Evolutionary conservation across 2,888 invertebrate genomes (phyloP), one percentile per base, ranked within the genome.

Genomic region (Leptarthrus brevirostris): DNA sequence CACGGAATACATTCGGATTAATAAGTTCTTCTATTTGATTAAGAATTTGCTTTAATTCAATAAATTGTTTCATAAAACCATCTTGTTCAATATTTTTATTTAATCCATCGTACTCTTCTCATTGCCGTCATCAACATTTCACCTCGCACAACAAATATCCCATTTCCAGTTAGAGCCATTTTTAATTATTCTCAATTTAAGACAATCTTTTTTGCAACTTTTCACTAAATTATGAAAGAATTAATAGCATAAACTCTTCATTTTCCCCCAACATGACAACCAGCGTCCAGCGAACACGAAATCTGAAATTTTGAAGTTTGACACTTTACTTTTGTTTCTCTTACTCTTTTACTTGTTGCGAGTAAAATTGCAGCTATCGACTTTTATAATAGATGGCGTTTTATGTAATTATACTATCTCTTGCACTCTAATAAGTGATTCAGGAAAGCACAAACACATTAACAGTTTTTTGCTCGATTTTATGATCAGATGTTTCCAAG

Each of bases 51-150:
- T 95, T 95, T 70, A 98, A 87, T 80, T 95, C 93, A 80, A 93
- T 91, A 80, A 98, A 94, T 75, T 92, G 92, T 84, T 92, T 91
- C 86, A 96, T 89, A 30, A 98, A 86, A 5, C 91, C 90, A 84
- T 97, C 97, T 80, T 93, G 92, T 80, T 97, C 96, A 79, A 95
- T 95, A 80, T 94, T n/a, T 22, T 52, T 52, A 2, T n/a, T 22
- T 49, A 16, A 20, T 84, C 85, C 85, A 85, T 74, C 93, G 90
- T 70, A 91, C 89, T 79, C 96, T 91, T 81, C 94, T 90, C 93
- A 98, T 95, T 69, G 96, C 94, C 74, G 96, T 96, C 87, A 97
- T 92, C 79, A 98, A 89, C 88, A 97, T 93, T 88, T 98, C 98
- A 80, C 97, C 96, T 84, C 96, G 94, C 79, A 98, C 93, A 82